These are phyloP conservation scores for Epizoanthus ramosus DNA, from an alignment of 92 coral and sea anemone genomes.

Conservation along the genomic window DNA sequence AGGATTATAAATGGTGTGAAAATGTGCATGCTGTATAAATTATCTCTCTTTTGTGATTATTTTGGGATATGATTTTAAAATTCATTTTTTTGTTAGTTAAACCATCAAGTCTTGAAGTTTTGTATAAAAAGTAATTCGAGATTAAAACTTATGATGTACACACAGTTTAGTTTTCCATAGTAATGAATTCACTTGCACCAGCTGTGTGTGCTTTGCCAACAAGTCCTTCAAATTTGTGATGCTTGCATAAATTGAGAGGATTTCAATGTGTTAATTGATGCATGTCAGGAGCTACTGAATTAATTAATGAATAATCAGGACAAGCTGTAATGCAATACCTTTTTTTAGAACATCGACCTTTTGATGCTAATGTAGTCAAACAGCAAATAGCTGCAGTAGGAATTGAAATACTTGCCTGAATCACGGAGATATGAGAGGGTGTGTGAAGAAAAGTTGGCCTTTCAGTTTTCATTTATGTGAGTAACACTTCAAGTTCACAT, in stretches of 20 bases:
- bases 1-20: too few relatives aligned
- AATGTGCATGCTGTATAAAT: too few relatives aligned
- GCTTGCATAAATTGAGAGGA: conserved; percentile 1
- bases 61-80: background rate
- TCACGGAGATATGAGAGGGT: background rate
- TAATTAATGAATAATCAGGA: conserved; percentile 32
- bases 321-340: conserved; percentile 38
- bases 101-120: too few relatives aligned
- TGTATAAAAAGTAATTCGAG: too few relatives aligned
- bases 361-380: background rate
- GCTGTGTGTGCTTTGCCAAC: too few relatives aligned
- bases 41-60: background rate
- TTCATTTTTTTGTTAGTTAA: background rate
- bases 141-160: too few relatives aligned
- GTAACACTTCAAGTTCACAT: background rate
- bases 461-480: background rate
- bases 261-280: conserved; percentile 37
- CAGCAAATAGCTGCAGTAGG: conserved; percentile 26
- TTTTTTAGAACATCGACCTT: conserved; percentile 17
- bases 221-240: background rate
- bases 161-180: too few relatives aligned
- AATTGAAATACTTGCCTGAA: conserved; percentile 9
- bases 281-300: conserved; percentile 34
- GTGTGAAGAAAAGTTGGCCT: background rate
- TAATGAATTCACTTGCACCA: too few relatives aligned